A percentile compares a stretch with the other conserved stretches of the same genome.
These are phyloP conservation scores for Leptopilina clavipes DNA, from an alignment of 1,140 invertebrate genomes.

Conservation along the genomic window DNA sequence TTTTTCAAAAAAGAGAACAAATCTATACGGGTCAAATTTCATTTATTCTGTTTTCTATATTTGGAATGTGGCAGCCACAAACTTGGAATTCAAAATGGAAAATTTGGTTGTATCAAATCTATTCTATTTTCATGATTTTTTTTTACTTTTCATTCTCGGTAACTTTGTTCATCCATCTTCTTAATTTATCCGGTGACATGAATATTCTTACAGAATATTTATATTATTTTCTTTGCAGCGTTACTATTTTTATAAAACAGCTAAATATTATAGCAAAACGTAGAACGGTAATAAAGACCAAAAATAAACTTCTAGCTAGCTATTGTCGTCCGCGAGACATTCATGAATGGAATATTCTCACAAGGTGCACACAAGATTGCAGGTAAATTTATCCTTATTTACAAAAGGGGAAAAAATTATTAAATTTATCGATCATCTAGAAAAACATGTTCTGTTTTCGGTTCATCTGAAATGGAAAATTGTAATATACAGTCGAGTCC, in stretches of 20 bases:
- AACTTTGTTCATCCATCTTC: not conserved
- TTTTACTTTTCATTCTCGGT: not conserved
- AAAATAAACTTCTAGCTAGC: not conserved
- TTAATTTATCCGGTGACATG: not conserved
- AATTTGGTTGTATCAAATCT: not conserved
- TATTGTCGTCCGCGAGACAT: not conserved
- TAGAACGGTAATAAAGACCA: not conserved
- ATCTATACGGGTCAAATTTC: not conserved
- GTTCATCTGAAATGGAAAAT: too few species aligned
- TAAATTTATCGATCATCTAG: too few species aligned
- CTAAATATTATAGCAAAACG: not conserved
- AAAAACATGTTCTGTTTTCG: too few species aligned
- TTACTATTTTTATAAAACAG: not conserved
- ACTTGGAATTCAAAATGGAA: not conserved
- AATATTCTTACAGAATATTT: not conserved
- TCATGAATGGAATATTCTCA: not conserved
- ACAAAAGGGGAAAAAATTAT: too few species aligned
- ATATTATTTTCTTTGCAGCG: not conserved
- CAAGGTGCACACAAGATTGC: not conserved
- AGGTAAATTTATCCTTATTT: too few species aligned
- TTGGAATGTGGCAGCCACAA: constrained; percentile 1
- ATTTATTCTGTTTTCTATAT: not conserved
- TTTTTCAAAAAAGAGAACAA: not conserved
- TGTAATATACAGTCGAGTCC: too few species aligned
- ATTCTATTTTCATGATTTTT: not conserved